Evolutionary conservation across 2,888 invertebrate species (phyloP).

Genomic region (Meghimatium bilineatum): DNA sequence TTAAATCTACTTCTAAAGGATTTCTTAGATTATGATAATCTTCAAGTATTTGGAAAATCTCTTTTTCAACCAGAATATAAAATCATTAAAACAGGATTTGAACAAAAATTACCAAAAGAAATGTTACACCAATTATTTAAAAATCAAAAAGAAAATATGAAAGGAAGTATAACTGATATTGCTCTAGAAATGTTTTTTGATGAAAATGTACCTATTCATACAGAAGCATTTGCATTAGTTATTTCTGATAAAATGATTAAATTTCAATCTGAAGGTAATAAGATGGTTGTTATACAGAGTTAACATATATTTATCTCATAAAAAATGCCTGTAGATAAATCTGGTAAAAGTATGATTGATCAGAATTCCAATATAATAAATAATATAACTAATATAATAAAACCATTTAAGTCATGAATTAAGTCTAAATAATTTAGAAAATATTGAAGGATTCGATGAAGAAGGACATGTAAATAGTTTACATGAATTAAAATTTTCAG

Average conservation of each 20-base stretch:
- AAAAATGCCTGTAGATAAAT: not conserved
- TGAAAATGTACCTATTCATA: not conserved
- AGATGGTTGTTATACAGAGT: constrained; percentile 7
- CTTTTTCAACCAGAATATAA: too few species aligned
- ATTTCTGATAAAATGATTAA: constrained; percentile 2
- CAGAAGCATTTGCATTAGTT: not conserved
- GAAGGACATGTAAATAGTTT: not conserved
- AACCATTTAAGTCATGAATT: not conserved
- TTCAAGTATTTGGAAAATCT: too few species aligned
- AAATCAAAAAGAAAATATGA: constrained; percentile 18
- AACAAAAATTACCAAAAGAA: too few species aligned
- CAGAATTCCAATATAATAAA: not conserved
- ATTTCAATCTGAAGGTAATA: constrained; percentile 20
- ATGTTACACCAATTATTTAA: too few species aligned
- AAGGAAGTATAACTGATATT: not conserved
- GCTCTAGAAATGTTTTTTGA: not conserved
- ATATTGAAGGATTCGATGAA: not conserved
- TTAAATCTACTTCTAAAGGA: too few species aligned
- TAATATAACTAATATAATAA: not conserved
- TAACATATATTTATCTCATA: not conserved
- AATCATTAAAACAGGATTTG: too few species aligned
- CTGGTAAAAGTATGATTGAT: not conserved
- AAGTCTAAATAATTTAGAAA: not conserved
- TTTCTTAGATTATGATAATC: too few species aligned
- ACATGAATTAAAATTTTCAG: not conserved